A percentile compares a stretch with the other conserved stretches of the same genome.
These are phyloP conservation scores for Dicyrtoma fusca DNA, from an alignment of 2,888 invertebrate species.

Conservation along the genomic window DNA sequence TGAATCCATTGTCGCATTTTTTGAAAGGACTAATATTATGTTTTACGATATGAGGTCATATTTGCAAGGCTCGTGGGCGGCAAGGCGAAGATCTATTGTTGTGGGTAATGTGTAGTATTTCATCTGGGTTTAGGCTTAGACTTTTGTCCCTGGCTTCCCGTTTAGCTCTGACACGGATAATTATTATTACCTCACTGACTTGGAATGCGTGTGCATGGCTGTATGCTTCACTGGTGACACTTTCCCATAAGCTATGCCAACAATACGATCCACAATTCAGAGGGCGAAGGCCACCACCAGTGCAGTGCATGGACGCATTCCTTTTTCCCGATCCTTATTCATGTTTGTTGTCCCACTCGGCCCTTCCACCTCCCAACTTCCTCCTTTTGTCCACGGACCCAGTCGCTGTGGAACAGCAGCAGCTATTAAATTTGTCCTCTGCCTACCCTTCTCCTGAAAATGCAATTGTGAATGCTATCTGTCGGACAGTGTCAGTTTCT, in stretches of 20 bases:
- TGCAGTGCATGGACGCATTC: neutral
- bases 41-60: too few relatives aligned
- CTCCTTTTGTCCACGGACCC: neutral
- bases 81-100: too few relatives aligned
- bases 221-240: conserved; percentile 35
- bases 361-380: neutral
- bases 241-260: conserved; percentile 40
- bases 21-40: too few relatives aligned
- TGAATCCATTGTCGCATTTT: too few relatives aligned
- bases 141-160: too few relatives aligned
- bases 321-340: neutral
- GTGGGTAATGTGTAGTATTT: too few relatives aligned
- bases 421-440: too few relatives aligned
- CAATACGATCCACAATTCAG: neutral
- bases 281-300: neutral
- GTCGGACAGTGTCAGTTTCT: neutral
- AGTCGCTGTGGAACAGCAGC: conserved; percentile 15
- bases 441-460: too few relatives aligned
- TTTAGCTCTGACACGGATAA: conserved; percentile 29
- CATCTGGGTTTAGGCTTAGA: too few relatives aligned
- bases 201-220: conserved; percentile 20
- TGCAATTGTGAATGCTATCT: neutral
- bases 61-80: too few relatives aligned
- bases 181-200: conserved; percentile 41
- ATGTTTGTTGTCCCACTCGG: neutral